These are phyloP conservation scores for Cotesia chilonis DNA, from an alignment of 1,140 invertebrate species.

Conservation along the genomic window DNA sequence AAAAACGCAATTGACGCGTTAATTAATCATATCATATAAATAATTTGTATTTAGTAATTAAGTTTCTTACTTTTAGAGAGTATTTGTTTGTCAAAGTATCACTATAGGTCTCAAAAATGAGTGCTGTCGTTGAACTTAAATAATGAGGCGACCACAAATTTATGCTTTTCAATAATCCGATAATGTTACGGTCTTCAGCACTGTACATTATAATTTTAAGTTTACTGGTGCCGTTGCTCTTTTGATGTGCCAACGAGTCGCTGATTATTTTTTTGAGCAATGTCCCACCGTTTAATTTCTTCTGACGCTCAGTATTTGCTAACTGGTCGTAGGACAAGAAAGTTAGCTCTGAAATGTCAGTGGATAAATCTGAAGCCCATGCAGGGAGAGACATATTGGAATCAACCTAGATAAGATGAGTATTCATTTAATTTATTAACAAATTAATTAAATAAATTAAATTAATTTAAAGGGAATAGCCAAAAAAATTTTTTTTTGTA, in stretches of 20 bases:
- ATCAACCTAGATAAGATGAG: slow-evolving; percentile 49
- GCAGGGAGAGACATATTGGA: slow-evolving; percentile 40
- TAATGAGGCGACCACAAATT: slow-evolving; percentile 45
- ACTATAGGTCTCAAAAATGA: slow-evolving; percentile 55
- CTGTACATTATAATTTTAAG: slow-evolving; percentile 53
- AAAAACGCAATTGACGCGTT: neutral
- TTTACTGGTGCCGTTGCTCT: slow-evolving; percentile 4
- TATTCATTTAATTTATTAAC: slow-evolving; percentile 34
- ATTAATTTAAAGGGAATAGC: neutral
- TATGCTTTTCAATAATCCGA: slow-evolving; percentile 50
- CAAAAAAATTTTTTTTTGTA: too few relatives aligned
- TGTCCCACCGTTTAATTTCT: slow-evolving; percentile 54
- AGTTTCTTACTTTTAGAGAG: slow-evolving; percentile 49
- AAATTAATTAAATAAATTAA: neutral
- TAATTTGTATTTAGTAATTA: neutral
- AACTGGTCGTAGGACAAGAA: slow-evolving; percentile 49
- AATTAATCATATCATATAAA: too few relatives aligned
- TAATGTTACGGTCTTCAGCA: slow-evolving; percentile 53
- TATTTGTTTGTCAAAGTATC: slow-evolving; percentile 44
- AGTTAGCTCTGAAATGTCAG: slow-evolving; percentile 45
- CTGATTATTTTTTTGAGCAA: slow-evolving; percentile 52
- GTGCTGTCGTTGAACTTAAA: slow-evolving; percentile 43
- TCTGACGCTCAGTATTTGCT: slow-evolving; percentile 48
- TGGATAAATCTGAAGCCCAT: slow-evolving; percentile 25
- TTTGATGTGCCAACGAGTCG: slow-evolving; percentile 42